Percentiles rank a stretch among this genome's conserved stretches.
Evolutionary conservation across 2,797 vertebrate genomes (phyloP).

Genomic region (Pseudomugil gertrudae): DNA sequence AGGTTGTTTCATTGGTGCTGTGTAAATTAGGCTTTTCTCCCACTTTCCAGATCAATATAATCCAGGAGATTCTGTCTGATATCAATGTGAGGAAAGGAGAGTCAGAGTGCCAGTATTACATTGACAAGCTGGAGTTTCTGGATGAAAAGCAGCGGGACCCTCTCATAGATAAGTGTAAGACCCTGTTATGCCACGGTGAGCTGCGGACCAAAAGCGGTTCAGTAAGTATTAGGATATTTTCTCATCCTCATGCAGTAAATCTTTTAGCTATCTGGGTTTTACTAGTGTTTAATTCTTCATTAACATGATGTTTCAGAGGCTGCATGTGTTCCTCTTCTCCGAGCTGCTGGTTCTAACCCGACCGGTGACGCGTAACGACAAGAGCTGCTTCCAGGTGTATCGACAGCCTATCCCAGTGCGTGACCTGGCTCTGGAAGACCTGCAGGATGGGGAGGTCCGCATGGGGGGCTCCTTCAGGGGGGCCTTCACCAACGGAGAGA

Average conservation of each 20-base stretch:
- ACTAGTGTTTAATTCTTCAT: neutral
- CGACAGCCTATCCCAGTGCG: slow-evolving; percentile 92
- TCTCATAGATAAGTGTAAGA: slow-evolving; percentile 90
- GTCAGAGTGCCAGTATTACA: slow-evolving; percentile 96
- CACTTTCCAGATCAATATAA: slow-evolving; percentile 87
- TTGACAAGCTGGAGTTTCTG: slow-evolving; percentile 94
- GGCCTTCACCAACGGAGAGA: slow-evolving; percentile 93
- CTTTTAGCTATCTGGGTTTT: neutral
- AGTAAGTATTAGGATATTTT: slow-evolving; percentile 75
- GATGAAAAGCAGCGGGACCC: slow-evolving; percentile 93
- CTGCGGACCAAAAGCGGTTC: slow-evolving; percentile 94
- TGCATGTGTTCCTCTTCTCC: slow-evolving; percentile 96
- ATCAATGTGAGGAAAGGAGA: slow-evolving; percentile 97
- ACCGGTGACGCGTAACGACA: slow-evolving; percentile 90
- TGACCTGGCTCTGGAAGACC: slow-evolving; percentile 92
- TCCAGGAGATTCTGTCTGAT: slow-evolving; percentile 93
- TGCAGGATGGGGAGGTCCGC: slow-evolving; percentile 93
- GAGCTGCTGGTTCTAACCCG: slow-evolving; percentile 93
- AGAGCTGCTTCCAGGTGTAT: slow-evolving; percentile 93
- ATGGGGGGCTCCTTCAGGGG: slow-evolving; percentile 97
- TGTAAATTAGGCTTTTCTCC: slow-evolving; percentile 16
- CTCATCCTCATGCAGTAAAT: neutral
- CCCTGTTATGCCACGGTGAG: slow-evolving; percentile 93
- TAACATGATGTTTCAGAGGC: slow-evolving; percentile 80
- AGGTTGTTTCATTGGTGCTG: neutral